These are phyloP conservation scores for Caenorhabditis briggsae DNA, from an alignment of 1,140 invertebrate genomes.

Conservation along the genomic window DNA sequence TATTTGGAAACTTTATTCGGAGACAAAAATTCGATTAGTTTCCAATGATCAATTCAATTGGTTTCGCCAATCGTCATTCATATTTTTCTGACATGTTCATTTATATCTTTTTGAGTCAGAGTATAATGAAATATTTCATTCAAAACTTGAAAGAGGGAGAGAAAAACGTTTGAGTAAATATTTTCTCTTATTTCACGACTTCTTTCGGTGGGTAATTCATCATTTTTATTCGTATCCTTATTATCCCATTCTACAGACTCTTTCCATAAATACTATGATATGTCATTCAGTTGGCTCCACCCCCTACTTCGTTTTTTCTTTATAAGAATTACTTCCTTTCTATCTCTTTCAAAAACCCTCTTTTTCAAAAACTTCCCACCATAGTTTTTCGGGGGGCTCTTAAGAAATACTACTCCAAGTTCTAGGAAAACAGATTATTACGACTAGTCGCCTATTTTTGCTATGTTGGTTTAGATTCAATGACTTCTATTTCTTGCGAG, in stretches of 20 bases:
- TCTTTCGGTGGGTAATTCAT: slow-evolving; percentile 8
- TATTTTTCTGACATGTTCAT: slow-evolving; percentile 16
- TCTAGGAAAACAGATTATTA: neutral
- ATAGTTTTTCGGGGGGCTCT: slow-evolving; percentile 19
- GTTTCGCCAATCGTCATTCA: neutral
- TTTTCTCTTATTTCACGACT: neutral
- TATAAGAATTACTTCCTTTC: slow-evolving; percentile 5
- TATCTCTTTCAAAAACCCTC: too few relatives aligned
- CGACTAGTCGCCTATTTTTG: neutral
- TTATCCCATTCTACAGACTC: slow-evolving; percentile 17
- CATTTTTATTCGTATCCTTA: slow-evolving; percentile 44
- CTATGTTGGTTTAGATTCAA: neutral
- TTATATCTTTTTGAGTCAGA: slow-evolving; percentile 5
- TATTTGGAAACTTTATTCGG: neutral
- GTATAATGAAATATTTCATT: neutral
- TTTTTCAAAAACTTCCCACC: neutral
- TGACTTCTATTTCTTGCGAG: too few relatives aligned
- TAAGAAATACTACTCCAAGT: neutral
- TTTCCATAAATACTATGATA: slow-evolving; percentile 27
- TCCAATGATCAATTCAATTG: neutral
- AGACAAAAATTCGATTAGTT: neutral
- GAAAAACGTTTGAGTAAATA: neutral
- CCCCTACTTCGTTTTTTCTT: neutral
- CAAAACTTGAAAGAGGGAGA: slow-evolving; percentile 1
- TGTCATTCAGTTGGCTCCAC: neutral